phyloP scores from a whole-genome alignment of 2,797 vertebrate genomes.

The Ataeniobius toweri region DNA sequence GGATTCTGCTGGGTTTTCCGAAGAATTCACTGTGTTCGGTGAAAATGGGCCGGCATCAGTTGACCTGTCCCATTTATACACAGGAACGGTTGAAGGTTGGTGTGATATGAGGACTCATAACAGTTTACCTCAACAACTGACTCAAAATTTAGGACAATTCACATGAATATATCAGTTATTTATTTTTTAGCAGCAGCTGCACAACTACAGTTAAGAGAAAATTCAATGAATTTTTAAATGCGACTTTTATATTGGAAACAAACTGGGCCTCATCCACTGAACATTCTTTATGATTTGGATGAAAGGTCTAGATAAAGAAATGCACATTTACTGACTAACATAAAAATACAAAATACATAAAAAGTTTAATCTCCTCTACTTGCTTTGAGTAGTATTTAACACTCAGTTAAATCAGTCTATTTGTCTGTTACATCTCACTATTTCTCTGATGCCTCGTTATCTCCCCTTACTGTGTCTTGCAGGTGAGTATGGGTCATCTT shows the following conservation, averaged over 20 bases:
- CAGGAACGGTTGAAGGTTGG: slow-evolving; percentile 81
- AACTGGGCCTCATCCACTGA: not conserved
- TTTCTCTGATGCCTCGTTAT: slow-evolving; percentile 8
- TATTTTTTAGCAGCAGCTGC: not conserved
- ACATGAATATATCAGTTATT: not conserved
- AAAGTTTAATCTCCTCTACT: not conserved
- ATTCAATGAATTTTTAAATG: not conserved
- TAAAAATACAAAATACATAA: not conserved
- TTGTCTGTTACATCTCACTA: not conserved
- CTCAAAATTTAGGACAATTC: not conserved
- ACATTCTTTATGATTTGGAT: not conserved
- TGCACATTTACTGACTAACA: not conserved
- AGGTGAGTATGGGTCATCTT: slow-evolving; percentile 80
- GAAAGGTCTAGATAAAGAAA: not conserved
- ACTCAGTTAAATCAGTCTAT: not conserved
- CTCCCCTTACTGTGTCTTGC: slow-evolving; percentile 23
- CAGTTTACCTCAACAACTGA: not conserved
- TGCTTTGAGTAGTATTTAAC: not conserved
- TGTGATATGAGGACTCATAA: not conserved
- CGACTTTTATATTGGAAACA: not conserved
- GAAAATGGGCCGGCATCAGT: slow-evolving; percentile 43
- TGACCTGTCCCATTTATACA: slow-evolving; percentile 83
- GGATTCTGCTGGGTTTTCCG: slow-evolving; percentile 70
- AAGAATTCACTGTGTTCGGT: slow-evolving; percentile 68
- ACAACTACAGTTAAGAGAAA: not conserved